Percentiles rank a stretch among this genome's conserved stretches.
Evolutionary conservation across 2,113 vertebrate genomes (phyloP).

Genomic region (Hypanus sabinus): DNA sequence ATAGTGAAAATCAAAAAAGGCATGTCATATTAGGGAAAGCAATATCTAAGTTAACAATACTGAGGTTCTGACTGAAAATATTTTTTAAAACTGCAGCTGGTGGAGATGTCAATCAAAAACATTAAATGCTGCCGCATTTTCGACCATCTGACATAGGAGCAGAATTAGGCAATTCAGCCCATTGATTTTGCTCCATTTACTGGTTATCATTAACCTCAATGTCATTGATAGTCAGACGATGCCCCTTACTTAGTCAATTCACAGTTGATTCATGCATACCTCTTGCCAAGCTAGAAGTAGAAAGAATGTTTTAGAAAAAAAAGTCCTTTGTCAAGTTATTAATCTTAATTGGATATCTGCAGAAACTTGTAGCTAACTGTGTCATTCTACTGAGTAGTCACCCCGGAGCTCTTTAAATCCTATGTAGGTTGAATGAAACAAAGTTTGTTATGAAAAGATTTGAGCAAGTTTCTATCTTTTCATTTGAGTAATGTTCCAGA

Average conservation of each 20-base stretch:
- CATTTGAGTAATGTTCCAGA: neutral
- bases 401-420: neutral
- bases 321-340: too few species aligned
- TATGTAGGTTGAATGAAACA: neutral
- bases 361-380: neutral
- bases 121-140: too few species aligned
- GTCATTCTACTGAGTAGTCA: neutral
- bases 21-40: neutral
- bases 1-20: neutral
- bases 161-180: too few species aligned
- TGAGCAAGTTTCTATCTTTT: neutral
- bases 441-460: neutral
- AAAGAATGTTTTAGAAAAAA: too few species aligned
- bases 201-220: too few species aligned
- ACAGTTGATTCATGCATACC: neutral
- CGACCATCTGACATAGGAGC: too few species aligned
- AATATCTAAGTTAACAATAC: neutral
- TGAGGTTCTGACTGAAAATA: neutral
- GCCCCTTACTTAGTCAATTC: neutral
- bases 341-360: neutral
- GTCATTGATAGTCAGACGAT: neutral
- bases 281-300: neutral
- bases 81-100: too few species aligned
- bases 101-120: too few species aligned
- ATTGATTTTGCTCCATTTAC: too few species aligned